Conservation (phyloP, 1,140 invertebrate genomes). For the Zaprionus ornatus region DNA sequence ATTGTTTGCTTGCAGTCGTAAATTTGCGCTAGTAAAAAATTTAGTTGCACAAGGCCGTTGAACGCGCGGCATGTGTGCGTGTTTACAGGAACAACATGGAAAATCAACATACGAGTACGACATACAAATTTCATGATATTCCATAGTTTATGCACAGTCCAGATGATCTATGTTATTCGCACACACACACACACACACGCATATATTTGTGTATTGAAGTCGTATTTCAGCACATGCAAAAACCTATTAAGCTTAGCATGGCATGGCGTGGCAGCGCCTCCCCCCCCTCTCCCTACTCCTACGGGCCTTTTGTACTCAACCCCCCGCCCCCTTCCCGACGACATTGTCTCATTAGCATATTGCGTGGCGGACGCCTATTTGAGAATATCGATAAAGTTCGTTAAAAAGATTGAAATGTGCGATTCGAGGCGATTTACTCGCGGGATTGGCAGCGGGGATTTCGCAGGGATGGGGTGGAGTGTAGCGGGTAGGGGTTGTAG, state of each 20-base stretch:
- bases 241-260: slow-evolving; percentile 62
- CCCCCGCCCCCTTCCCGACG: not conserved
- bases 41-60: slow-evolving; percentile 58
- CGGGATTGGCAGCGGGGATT: not conserved
- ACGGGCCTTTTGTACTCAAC: not conserved
- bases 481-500: not conserved
- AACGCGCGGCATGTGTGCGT: slow-evolving; percentile 68
- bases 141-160: slow-evolving; percentile 67
- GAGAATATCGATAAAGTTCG: slow-evolving; percentile 79
- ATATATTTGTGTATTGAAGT: slow-evolving; percentile 16
- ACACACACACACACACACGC: not conserved
- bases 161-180: slow-evolving; percentile 73
- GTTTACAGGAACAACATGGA: slow-evolving; percentile 71
- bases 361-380: slow-evolving; percentile 73
- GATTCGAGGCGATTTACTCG: slow-evolving; percentile 75
- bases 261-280: not conserved
- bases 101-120: slow-evolving; percentile 59
- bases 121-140: slow-evolving; percentile 76
- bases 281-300: not conserved
- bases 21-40: slow-evolving; percentile 62
- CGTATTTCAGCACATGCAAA: slow-evolving; percentile 67
- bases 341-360: slow-evolving; percentile 80
- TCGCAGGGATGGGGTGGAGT: not conserved
- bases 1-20: slow-evolving; percentile 74
- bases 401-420: slow-evolving; percentile 82